Evolutionary conservation across 23 tunicate genomes (phyloP).

Genomic region (Styela clava): DNA sequence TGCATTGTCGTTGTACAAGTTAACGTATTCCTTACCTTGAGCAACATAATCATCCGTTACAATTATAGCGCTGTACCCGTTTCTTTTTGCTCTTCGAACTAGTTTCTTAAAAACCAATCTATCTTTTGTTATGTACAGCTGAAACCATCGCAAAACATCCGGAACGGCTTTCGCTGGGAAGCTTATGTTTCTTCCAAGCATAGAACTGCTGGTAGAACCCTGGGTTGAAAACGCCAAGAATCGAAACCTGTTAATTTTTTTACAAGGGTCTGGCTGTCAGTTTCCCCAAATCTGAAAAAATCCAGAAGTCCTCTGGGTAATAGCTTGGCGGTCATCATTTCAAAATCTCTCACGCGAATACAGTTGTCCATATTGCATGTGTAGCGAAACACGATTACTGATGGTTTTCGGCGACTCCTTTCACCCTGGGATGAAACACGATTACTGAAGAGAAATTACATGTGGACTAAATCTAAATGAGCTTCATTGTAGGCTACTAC

Average conservation of each 20-base stretch:
- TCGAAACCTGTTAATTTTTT: conserved; percentile 30
- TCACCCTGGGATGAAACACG: too few relatives aligned
- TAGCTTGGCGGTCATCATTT: conserved; percentile 35
- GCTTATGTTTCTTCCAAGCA: conserved; percentile 38
- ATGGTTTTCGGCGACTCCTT: too few relatives aligned
- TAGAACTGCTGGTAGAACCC: conserved; percentile 35
- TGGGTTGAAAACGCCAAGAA: conserved; percentile 50
- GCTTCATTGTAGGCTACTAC: too few relatives aligned
- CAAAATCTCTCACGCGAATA: conserved; percentile 72
- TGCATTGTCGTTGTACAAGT: conserved; percentile 49
- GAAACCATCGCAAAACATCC: conserved; percentile 51
- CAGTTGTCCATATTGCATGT: too few relatives aligned
- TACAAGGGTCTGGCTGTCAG: conserved; percentile 50
- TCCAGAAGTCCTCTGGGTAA: conserved; percentile 41
- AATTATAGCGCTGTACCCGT: conserved; percentile 52
- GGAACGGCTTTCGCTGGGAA: conserved; percentile 45
- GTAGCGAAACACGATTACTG: too few relatives aligned
- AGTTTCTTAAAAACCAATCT: conserved; percentile 41
- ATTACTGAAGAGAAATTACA: too few relatives aligned
- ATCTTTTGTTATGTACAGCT: conserved; percentile 67
- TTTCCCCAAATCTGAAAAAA: conserved; percentile 58
- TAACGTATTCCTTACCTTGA: conserved; percentile 50
- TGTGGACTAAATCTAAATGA: too few relatives aligned
- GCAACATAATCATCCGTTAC: conserved; percentile 74
- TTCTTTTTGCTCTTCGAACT: conserved; percentile 57